Evolutionary conservation across 1,140 invertebrate species (phyloP).

Genomic region (Thrips palmi): DNA sequence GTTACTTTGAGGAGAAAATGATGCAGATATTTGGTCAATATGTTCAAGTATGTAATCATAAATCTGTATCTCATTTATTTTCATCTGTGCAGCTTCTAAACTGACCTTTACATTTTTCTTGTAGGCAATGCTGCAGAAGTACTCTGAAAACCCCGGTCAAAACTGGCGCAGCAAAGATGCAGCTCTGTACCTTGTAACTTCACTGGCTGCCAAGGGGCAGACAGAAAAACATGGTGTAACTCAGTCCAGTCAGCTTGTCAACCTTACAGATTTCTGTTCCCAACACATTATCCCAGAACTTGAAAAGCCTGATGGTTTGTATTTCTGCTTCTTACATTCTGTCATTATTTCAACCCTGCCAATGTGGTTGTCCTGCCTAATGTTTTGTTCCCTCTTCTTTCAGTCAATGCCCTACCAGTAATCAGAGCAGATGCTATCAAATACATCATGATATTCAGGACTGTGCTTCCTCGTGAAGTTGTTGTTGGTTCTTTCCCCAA

Average conservation of each 20-base stretch:
- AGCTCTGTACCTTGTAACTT: slow-evolving; percentile 89
- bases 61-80: neutral
- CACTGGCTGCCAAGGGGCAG: slow-evolving; percentile 75
- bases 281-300: slow-evolving; percentile 76
- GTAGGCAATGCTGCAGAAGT: slow-evolving; percentile 62
- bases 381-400: slow-evolving; percentile 20
- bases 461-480: slow-evolving; percentile 61
- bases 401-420: slow-evolving; percentile 75
- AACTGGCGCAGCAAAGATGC: slow-evolving; percentile 92
- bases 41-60: slow-evolving; percentile 33
- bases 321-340: neutral
- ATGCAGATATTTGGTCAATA: slow-evolving; percentile 86
- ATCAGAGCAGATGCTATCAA: slow-evolving; percentile 92
- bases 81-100: neutral
- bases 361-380: slow-evolving; percentile 7
- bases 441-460: slow-evolving; percentile 89
- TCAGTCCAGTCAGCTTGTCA: slow-evolving; percentile 72
- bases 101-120: slow-evolving; percentile 12
- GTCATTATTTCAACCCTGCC: neutral
- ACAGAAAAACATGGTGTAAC: slow-evolving; percentile 85
- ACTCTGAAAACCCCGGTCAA: slow-evolving; percentile 46
- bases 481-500: slow-evolving; percentile 55
- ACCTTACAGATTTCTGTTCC: slow-evolving; percentile 70
- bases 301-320: slow-evolving; percentile 44
- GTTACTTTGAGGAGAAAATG: slow-evolving; percentile 80